A percentile compares a stretch with the other conserved stretches of the same genome.
Evolutionary conservation across 2,888 invertebrate genomes (phyloP).

Genomic region (Caenorhabditis sp.): DNA sequence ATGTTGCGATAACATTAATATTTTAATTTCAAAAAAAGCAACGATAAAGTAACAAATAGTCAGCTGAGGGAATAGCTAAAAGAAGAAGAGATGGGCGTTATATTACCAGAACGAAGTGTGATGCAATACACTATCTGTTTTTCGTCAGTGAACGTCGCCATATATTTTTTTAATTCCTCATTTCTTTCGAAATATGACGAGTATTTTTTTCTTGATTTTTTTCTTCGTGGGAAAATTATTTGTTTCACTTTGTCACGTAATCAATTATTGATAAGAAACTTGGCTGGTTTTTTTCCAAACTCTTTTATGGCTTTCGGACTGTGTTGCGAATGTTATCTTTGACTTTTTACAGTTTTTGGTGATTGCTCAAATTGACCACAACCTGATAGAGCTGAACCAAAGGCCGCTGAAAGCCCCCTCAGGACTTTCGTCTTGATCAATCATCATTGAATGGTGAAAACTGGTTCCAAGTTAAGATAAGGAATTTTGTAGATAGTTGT

Average conservation of each 20-base stretch:
- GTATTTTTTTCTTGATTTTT: neutral
- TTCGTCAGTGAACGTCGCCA: neutral
- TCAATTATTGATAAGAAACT: neutral
- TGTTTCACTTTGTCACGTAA: neutral
- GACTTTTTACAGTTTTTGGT: neutral
- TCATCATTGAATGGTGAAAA: too few relatives aligned
- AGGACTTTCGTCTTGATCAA: too few relatives aligned
- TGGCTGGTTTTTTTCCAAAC: neutral
- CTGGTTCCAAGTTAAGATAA: too few relatives aligned
- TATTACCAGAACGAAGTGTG: neutral
- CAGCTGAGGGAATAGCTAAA: neutral
- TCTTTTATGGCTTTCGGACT: neutral
- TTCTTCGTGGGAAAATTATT: neutral
- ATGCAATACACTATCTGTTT: neutral
- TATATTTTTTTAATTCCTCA: neutral
- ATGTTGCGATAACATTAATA: neutral
- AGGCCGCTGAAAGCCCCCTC: too few relatives aligned
- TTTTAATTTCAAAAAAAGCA: neutral
- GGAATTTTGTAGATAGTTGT: too few relatives aligned
- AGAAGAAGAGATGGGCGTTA: neutral
- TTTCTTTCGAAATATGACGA: constrained; percentile 1
- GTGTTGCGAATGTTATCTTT: neutral
- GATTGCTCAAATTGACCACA: too few relatives aligned
- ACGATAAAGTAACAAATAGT: neutral
- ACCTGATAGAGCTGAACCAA: too few relatives aligned